Conservation (phyloP, 2,797 vertebrate genomes). For the Hydrophis major region DNA sequence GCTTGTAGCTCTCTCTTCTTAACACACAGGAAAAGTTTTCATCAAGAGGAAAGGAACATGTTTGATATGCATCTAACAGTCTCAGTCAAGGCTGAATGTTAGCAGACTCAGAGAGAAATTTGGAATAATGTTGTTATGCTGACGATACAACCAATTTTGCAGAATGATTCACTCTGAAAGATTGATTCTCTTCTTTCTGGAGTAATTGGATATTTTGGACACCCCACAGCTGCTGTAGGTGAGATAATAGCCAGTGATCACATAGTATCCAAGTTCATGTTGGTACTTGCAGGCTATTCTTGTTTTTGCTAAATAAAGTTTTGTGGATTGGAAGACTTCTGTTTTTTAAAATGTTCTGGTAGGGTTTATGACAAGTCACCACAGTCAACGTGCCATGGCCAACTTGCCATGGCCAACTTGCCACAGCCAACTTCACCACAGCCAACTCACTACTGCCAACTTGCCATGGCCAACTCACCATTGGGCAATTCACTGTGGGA, state of each 20-base stretch:
- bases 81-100: conserved; percentile 29
- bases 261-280: conserved; percentile 58
- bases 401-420: too few relatives aligned
- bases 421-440: too few relatives aligned
- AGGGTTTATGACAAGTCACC: too few relatives aligned
- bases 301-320: conserved; percentile 66
- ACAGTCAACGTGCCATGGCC: too few relatives aligned
- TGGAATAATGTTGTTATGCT: conserved; percentile 24
- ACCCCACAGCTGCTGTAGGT: conserved; percentile 60
- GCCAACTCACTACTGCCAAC: too few relatives aligned
- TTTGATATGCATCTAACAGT: conserved; percentile 29
- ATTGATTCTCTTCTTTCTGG: conserved; percentile 36
- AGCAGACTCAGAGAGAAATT: conserved; percentile 15
- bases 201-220: conserved; percentile 60
- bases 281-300: conserved; percentile 59
- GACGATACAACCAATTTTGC: conserved; percentile 48
- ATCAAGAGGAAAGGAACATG: conserved; percentile 20
- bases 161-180: conserved; percentile 28
- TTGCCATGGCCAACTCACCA: too few relatives aligned
- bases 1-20: too few relatives aligned
- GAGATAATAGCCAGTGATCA: conserved; percentile 58
- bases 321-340: conserved; percentile 60
- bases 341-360: conserved; percentile 51
- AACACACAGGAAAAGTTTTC: conserved; percentile 28
- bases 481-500: too few relatives aligned